These are phyloP conservation scores for Labrus mixtus DNA, from an alignment of 2,113 vertebrate genomes.

Conservation along the genomic window DNA sequence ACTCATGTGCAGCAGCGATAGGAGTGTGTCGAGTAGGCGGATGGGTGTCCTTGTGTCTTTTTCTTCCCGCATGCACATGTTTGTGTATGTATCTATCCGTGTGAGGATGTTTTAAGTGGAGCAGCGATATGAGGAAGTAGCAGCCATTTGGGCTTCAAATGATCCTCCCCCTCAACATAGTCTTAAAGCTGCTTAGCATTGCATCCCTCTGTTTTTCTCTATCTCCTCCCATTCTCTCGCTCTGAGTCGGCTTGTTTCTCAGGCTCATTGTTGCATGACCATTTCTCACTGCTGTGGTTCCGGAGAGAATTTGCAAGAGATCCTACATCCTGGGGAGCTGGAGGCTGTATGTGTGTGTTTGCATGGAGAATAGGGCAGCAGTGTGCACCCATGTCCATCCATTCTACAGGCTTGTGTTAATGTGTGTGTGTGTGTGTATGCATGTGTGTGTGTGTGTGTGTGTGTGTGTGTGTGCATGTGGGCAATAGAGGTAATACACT, in stretches of 20 bases:
- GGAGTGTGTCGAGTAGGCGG: conserved; percentile 41
- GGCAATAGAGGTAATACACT: conserved; percentile 10
- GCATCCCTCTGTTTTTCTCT: conserved; percentile 20
- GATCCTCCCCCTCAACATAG: conserved; percentile 41
- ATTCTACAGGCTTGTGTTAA: background rate
- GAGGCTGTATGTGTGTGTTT: background rate
- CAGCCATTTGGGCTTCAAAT: conserved; percentile 48
- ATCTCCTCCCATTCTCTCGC: conserved; percentile 5
- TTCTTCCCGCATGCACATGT: background rate
- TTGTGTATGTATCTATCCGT: background rate
- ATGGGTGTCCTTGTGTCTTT: conserved; percentile 36
- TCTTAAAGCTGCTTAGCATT: conserved; percentile 65
- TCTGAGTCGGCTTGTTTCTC: conserved; percentile 21
- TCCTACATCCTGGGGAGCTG: conserved; percentile 15
- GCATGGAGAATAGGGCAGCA: conserved; percentile 2
- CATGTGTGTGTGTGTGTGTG: background rate
- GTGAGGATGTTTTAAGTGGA: conserved; percentile 48
- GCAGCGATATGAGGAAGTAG: conserved; percentile 41
- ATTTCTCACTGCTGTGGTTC: conserved; percentile 15
- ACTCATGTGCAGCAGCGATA: conserved; percentile 62
- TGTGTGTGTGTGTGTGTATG: background rate
- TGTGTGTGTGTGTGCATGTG: background rate
- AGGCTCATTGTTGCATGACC: conserved; percentile 51
- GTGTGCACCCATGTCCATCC: background rate
- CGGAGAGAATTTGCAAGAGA: conserved; percentile 20